Conservation (phyloP, 2,888 invertebrate genomes). For the Oeneis ivallda region DNA sequence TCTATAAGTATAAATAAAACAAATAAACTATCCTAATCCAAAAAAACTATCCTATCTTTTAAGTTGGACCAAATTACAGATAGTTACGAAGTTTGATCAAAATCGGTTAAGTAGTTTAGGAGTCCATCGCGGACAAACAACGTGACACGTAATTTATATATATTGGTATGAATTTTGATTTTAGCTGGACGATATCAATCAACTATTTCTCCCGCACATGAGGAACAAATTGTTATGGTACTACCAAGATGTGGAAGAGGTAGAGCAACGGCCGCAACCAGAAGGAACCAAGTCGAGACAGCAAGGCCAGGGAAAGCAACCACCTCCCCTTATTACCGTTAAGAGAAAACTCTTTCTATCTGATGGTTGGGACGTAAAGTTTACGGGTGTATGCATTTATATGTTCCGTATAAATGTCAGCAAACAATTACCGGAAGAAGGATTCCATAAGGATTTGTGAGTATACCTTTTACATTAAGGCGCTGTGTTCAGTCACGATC, state of each 20-base stretch:
- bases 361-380: slow-evolving; percentile 90
- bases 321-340: slow-evolving; percentile 67
- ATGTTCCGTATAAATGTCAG: slow-evolving; percentile 92
- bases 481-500: no score
- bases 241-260: slow-evolving; percentile 92
- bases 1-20: no score
- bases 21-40: no score
- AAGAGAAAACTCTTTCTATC: slow-evolving; percentile 92
- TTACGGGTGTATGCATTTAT: slow-evolving; percentile 92
- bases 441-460: slow-evolving; percentile 92
- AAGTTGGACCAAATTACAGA: no score
- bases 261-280: slow-evolving; percentile 76
- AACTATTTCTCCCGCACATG: slow-evolving; percentile 92
- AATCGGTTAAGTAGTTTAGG: no score
- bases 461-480: slow-evolving; percentile 43
- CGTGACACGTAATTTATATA: no score
- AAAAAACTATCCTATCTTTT: no score
- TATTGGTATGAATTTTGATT: background rate
- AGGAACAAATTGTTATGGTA: slow-evolving; percentile 93
- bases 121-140: no score
- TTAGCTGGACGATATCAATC: slow-evolving; percentile 92
- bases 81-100: no score
- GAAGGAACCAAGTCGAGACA: slow-evolving; percentile 72
- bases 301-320: slow-evolving; percentile 73
- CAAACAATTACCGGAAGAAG: slow-evolving; percentile 94